Conservation (phyloP, 2,113 vertebrate genomes). For the Pelobates fuscus region DNA sequence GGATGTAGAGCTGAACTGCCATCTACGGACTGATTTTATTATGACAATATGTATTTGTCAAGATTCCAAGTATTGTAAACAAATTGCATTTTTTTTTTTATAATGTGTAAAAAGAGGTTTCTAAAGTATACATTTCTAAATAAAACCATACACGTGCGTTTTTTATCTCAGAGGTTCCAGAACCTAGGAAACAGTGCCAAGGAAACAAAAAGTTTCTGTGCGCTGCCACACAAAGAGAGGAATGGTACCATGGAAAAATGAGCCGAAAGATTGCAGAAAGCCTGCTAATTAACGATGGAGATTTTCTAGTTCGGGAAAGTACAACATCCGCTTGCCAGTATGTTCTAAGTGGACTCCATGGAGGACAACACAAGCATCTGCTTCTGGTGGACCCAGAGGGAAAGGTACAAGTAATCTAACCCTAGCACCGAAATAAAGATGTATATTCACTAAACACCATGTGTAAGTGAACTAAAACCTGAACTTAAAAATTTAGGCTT, state of each 20-base stretch:
- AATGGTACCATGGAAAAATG: constrained; percentile 88
- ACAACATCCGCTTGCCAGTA: constrained; percentile 83
- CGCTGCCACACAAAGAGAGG: constrained; percentile 71
- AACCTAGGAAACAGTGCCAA: constrained; percentile 58
- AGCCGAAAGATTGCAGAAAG: constrained; percentile 83
- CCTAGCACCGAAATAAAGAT: too few species aligned
- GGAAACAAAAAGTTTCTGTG: constrained; percentile 53
- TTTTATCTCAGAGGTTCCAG: constrained; percentile 59
- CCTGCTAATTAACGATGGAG: constrained; percentile 81
- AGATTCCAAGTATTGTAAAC: too few species aligned
- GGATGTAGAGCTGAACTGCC: too few species aligned
- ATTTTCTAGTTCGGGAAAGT: constrained; percentile 91
- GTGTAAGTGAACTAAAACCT: too few species aligned
- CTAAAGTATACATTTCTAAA: too few species aligned
- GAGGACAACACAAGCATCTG: constrained; percentile 82
- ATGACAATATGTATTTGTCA: too few species aligned
- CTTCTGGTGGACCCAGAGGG: constrained; percentile 90
- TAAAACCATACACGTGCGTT: too few species aligned
- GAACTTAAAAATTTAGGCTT: too few species aligned
- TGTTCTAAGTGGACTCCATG: constrained; percentile 87
- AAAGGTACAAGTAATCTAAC: constrained; percentile 71
- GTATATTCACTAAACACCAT: too few species aligned
- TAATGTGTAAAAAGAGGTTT: too few species aligned
- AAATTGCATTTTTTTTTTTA: too few species aligned
- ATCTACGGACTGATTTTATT: too few species aligned